Conservation (phyloP, 37 sponge, comb jelly and placozoan genomes). For the Halichondria panicea region DNA sequence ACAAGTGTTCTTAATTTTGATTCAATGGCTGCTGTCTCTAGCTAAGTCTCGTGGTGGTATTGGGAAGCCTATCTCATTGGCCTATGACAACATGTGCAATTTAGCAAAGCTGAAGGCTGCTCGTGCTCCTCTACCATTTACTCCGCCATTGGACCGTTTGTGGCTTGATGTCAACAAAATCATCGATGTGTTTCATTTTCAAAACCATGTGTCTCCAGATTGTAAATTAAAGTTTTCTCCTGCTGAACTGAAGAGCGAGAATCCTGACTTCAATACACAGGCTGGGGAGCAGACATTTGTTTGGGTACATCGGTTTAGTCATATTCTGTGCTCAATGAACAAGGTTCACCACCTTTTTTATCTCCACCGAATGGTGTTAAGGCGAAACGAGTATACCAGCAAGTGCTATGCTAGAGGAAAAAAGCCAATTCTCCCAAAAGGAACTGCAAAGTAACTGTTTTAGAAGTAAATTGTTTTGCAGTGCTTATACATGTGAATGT, state of each 20-base stretch:
- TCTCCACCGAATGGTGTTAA: conserved; percentile 44
- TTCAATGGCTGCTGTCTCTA: conserved; percentile 42
- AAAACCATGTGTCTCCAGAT: conserved; percentile 17
- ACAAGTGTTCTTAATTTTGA: conserved; percentile 26
- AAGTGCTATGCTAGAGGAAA: conserved; percentile 47
- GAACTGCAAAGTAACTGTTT: too few species aligned
- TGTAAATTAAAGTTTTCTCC: conserved; percentile 27
- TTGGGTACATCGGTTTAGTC: conserved; percentile 27
- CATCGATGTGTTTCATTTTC: conserved; percentile 39
- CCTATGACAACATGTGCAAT: conserved; percentile 63
- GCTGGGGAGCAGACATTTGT: conserved; percentile 54
- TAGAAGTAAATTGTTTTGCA: too few species aligned
- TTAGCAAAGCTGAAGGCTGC: conserved; percentile 30
- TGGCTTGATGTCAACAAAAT: conserved; percentile 33
- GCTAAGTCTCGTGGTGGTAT: background rate
- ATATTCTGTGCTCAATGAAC: conserved; percentile 53
- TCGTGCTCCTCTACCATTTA: conserved; percentile 23
- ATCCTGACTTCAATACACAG: conserved; percentile 52
- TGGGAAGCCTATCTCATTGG: conserved; percentile 2
- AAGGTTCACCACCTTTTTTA: conserved; percentile 56
- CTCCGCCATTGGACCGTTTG: conserved; percentile 23
- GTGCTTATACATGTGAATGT: too few species aligned
- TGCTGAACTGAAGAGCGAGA: conserved; percentile 12
- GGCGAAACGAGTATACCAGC: conserved; percentile 38
- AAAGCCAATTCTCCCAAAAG: conserved; percentile 60